Percentiles rank a stretch among this genome's conserved stretches.
Conservation (phyloP, 1,140 invertebrate species). For the Aphis gossypii region DNA sequence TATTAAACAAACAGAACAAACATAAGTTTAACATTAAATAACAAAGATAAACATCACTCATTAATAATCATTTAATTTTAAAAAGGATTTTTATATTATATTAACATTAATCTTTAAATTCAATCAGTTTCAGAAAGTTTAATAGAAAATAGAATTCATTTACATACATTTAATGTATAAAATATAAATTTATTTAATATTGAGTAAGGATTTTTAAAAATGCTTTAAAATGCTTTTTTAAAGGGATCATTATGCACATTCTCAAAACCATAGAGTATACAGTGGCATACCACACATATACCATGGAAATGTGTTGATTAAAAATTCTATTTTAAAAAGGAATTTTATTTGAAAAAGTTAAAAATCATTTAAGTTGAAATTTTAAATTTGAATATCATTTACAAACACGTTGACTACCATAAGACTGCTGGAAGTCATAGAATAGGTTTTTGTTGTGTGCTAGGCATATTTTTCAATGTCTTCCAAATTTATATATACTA, state of each 20-base stretch:
- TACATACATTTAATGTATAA: no score
- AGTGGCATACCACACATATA: background rate
- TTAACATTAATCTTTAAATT: background rate
- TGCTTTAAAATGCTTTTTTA: no score
- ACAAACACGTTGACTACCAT: no score
- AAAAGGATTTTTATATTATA: background rate
- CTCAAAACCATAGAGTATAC: background rate
- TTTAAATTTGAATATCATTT: no score
- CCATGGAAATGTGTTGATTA: background rate
- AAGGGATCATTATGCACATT: background rate
- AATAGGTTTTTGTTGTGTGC: no score
- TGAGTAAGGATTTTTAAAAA: no score
- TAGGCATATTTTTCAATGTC: no score
- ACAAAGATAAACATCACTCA: background rate
- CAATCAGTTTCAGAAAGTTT: background rate
- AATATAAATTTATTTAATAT: background rate
- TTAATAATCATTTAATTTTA: background rate
- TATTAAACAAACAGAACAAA: background rate
- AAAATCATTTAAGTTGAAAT: no score
- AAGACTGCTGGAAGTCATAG: no score
- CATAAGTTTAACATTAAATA: background rate
- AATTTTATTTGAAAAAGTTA: no score
- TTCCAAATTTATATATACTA: no score
- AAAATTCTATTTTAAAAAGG: background rate
- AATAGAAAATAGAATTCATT: no score